A percentile compares a stretch with the other conserved stretches of the same genome.
Evolutionary conservation across 2,888 invertebrate species (phyloP).

Genomic region (Nebria brevicollis): DNA sequence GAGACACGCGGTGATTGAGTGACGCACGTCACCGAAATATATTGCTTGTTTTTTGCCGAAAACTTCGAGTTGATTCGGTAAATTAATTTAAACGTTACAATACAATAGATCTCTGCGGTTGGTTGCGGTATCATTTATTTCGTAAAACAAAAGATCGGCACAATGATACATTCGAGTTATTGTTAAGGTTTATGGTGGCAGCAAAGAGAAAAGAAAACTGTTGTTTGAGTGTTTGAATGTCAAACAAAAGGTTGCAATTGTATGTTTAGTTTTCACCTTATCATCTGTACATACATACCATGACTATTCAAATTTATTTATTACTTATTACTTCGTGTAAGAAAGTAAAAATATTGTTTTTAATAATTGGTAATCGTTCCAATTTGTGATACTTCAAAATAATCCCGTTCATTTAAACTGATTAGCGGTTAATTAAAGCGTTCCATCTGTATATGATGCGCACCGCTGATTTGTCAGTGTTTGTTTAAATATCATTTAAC

Average conservation of each 20-base stretch:
- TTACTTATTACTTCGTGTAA: no score
- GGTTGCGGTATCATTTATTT: not conserved
- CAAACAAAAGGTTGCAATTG: not conserved
- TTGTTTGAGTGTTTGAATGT: not conserved
- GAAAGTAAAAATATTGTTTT: no score
- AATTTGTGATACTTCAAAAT: no score
- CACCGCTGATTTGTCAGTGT: constrained; percentile 15
- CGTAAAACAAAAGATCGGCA: not conserved
- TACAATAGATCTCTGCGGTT: constrained; percentile 7
- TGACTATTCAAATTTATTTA: no score
- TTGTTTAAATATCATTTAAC: constrained; percentile 1
- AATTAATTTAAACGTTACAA: constrained; percentile 6
- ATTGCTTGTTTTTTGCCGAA: constrained; percentile 21
- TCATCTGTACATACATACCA: no score
- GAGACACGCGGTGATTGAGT: constrained; percentile 14
- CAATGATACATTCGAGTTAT: not conserved
- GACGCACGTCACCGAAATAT: constrained; percentile 18
- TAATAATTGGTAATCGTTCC: no score
- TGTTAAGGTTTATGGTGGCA: not conserved
- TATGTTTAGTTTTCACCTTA: not conserved
- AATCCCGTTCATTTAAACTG: not conserved
- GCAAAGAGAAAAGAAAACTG: not conserved
- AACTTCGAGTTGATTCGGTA: constrained; percentile 16
- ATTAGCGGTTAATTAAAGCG: constrained; percentile 26
- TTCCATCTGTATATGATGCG: not conserved